A percentile compares a stretch with the other conserved stretches of the same genome.
phyloP scores from a whole-genome alignment of 2,113 vertebrate species.

The Mormyrus lacerda region DNA sequence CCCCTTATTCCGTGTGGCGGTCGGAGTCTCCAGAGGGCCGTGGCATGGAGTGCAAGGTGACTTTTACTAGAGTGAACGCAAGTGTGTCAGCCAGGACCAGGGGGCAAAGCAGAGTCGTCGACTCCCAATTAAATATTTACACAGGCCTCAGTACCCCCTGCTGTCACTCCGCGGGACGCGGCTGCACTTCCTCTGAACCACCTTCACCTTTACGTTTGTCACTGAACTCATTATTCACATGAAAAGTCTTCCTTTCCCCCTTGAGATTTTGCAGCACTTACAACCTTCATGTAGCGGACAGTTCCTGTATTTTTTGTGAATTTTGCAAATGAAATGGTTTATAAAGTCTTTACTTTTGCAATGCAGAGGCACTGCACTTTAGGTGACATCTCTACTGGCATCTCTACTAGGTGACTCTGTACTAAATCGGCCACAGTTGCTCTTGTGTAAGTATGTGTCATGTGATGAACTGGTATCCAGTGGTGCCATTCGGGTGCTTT shows the following conservation, averaged over 20 bases:
- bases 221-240: not conserved
- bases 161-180: not conserved
- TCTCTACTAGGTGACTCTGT: not conserved
- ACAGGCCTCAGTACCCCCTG: not conserved
- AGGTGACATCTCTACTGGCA: not conserved
- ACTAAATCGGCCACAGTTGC: not conserved
- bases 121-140: constrained; percentile 5
- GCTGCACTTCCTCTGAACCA: not conserved
- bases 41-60: not conserved
- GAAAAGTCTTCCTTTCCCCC: not conserved
- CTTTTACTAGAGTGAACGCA: not conserved
- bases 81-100: not conserved
- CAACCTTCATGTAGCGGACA: not conserved
- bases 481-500: not conserved
- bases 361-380: not conserved
- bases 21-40: not conserved
- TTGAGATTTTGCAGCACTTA: not conserved
- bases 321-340: not conserved
- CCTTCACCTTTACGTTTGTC: not conserved
- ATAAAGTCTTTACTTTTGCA: not conserved
- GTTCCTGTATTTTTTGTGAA: not conserved
- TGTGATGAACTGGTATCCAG: not conserved
- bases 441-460: not conserved
- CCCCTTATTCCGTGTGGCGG: not conserved
- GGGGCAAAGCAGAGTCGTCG: not conserved